Evolutionary conservation across 2,888 invertebrate genomes (phyloP), one percentile per base, ranked within the genome.

Genomic region (Paralinhomoeus sp.): DNA sequence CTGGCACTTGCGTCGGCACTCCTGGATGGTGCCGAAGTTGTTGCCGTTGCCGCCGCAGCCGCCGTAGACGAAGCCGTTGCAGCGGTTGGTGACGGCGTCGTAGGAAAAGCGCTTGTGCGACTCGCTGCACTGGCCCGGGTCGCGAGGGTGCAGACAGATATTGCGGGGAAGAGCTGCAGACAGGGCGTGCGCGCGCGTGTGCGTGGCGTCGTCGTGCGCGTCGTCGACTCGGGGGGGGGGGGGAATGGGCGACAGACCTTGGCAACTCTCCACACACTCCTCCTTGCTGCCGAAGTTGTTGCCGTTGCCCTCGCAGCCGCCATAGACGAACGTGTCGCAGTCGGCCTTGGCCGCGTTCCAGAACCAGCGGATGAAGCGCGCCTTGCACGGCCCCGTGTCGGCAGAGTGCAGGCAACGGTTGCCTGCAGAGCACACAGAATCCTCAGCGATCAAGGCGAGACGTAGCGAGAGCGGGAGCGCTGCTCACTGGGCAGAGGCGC

Each of bases 21-120:
- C 58, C 27, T 47, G 49, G 2, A 55, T 18, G 1, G 54, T 53
- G 35, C 55, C 55, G 38, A 59, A 60, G 49, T 59, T 59, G 50
- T 59, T 59, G 21, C 33, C 46, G 36, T 49, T 56, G 27, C 56
- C 59, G 39, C 57, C 60, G 46, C 59, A 59, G 22, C 59, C 59
- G 42, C 57, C 56, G 44, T 59, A 59, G 40, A 52, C 51, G 49
- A 59, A 59, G 27, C 48, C 48, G 18, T 48, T 49, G 47, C 59
- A 59, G 34, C 51, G 51, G 41, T 54, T 54, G 38, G 46, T 45
- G 12, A 48, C 45, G 36, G 50, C 43, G 50, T 64, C 60, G 50
- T 60, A 66, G 45, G 57, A 62, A 52, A 57, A 66, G 34, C 64
- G 52, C 20, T 44, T 49, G 44, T 51, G 54, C 21, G 47, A 41